A percentile compares a stretch with the other conserved stretches of the same genome.
These are phyloP conservation scores for Achroia grisella DNA, from an alignment of 1,140 invertebrate genomes.

Conservation along the genomic window DNA sequence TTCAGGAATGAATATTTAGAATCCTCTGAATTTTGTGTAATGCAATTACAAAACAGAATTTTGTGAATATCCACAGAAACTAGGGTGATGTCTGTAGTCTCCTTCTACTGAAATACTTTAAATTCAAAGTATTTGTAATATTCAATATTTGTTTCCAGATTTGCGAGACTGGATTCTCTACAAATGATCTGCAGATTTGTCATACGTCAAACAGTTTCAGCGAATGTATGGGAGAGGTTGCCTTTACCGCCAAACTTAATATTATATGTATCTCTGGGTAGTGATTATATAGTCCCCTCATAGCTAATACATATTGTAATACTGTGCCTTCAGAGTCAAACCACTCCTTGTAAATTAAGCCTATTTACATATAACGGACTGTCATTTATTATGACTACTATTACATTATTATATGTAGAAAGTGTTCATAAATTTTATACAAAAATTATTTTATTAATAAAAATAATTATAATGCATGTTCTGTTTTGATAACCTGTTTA, in stretches of 20 bases:
- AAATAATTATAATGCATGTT: constrained; percentile 29
- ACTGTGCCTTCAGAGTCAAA: constrained; percentile 20
- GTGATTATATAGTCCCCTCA: constrained; percentile 60
- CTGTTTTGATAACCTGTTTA: constrained; percentile 9
- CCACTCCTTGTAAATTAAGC: constrained; percentile 20
- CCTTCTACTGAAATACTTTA: too few relatives aligned
- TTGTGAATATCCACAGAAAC: too few relatives aligned
- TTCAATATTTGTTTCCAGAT: constrained; percentile 30
- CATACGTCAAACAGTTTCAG: constrained; percentile 56
- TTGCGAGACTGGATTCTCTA: constrained; percentile 62
- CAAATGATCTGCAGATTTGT: constrained; percentile 70
- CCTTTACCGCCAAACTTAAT: constrained; percentile 61
- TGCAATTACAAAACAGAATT: too few relatives aligned
- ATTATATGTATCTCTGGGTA: constrained; percentile 54
- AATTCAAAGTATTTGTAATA: too few relatives aligned
- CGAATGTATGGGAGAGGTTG: constrained; percentile 46
- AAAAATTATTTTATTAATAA: constrained; percentile 39
- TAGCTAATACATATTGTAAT: constrained; percentile 21
- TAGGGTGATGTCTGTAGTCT: too few relatives aligned
- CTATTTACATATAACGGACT: constrained; percentile 26
- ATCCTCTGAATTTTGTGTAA: too few relatives aligned
- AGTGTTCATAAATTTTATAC: constrained; percentile 47
- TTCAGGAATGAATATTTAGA: too few relatives aligned
- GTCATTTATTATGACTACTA: constrained; percentile 25
- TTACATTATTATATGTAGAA: constrained; percentile 20